Evolutionary conservation across 2,113 vertebrate genomes (phyloP), one percentile per base, ranked within the genome.

Genomic region (Pandion haliaetus): DNA sequence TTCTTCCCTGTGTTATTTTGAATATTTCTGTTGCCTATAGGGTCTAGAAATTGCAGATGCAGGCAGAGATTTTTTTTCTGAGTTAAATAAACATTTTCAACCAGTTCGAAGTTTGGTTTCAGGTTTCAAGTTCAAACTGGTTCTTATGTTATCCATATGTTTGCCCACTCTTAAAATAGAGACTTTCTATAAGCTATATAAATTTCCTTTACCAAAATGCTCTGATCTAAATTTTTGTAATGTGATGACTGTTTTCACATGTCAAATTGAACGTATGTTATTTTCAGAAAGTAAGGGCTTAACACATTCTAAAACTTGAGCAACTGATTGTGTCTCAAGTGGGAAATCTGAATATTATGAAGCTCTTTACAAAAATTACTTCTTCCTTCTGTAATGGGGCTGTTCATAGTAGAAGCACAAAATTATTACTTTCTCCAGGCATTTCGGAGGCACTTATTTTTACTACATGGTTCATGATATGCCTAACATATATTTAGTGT

Each of bases 21-120:
- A 90, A 84, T 95, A 78, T 81, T 92, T 94, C 38, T 92, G 24
- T 78, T 90, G 72, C 79, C 38, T 50, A 36, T 4, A 62, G 80
- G 82, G 80, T 92, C 24, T 86, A 78, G 79, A 92, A 97, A 90
- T 74, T 82, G 55, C 59, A 94, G 71, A 96, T 36, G 50, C 38
- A 93, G 31, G 67, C 63, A 94, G 31, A 82, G 55, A n/a, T 32
- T 29, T 90, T 95, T 95, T 66, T 82, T 18, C 38, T 12, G 24
- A 74, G 65, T 88, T 92, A 95, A 95, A 95, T 62, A 93, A 93
- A 92, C 69, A 82, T 74, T 86, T 92, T 93, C n/a, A 84, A 59
- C 58, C 38, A 69, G 65, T 88, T 63, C 3, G 14, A 81, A 79
- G n/a, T 81, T 95, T 63, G 55, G 90, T 81, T 97, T 95, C 86